Percentiles rank a stretch among this genome's conserved stretches.
Conservation (phyloP, 2,888 invertebrate species). For the Patella caerulea region DNA sequence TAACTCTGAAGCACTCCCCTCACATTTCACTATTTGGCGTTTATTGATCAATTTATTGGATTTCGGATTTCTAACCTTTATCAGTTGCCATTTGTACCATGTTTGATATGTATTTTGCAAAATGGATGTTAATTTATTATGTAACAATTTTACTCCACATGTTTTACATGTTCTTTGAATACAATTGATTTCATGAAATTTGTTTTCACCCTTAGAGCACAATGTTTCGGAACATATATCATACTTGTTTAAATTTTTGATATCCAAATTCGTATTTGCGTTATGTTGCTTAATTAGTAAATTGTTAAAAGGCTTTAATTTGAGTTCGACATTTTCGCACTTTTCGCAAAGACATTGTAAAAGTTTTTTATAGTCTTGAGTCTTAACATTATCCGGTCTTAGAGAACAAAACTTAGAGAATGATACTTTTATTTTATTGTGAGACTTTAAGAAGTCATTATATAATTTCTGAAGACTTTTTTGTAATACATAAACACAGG, state of each 20-base stretch:
- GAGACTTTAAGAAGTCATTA: background rate
- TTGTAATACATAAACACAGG: too few species aligned
- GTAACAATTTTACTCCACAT: background rate
- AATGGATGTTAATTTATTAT: background rate
- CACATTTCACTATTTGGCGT: background rate
- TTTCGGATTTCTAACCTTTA: background rate
- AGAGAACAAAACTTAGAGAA: background rate
- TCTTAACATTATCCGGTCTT: background rate
- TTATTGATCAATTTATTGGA: background rate
- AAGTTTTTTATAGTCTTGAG: background rate
- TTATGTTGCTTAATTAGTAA: background rate
- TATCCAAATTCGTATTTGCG: too few species aligned
- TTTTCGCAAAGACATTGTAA: background rate
- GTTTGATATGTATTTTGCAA: background rate
- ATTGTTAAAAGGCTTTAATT: background rate
- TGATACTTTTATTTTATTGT: background rate
- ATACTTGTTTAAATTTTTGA: background rate
- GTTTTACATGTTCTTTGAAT: background rate
- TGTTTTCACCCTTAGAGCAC: background rate
- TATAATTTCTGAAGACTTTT: background rate
- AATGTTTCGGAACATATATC: background rate
- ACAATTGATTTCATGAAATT: too few species aligned
- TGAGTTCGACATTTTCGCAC: background rate
- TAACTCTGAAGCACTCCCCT: background rate
- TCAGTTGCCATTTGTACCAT: background rate